Evolutionary conservation across 2,113 vertebrate species (phyloP), one percentile per base, ranked within the genome.

Genomic region (Coptodon rendalli): DNA sequence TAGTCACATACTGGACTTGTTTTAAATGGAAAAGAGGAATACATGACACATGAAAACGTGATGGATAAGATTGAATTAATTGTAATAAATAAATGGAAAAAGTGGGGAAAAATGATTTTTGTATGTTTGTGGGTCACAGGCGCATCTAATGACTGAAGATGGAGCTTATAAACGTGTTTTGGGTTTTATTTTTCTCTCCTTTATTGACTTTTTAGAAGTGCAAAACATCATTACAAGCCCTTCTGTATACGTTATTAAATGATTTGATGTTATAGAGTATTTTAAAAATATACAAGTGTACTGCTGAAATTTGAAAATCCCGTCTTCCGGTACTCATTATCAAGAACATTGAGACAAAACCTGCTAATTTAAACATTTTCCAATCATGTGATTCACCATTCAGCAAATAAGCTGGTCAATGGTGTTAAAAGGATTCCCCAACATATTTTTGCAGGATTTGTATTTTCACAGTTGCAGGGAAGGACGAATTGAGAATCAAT

Each of bases 31-130:
- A 91, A 89, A 92, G 80, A 92, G 86, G 88, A 94, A 91, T 91
- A 89, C 93, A 88, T 90, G 92, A 91, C 80, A 90, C 71, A 88
- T 91, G 81, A 82, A 91, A 94, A 94, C 91, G 29, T 91, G 80
- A 95, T 94, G 93, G 90, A 92, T 90, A 89, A 93, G 86, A 93
- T 90, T 95, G 94, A 93, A 94, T 92, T 94, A 96, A 95, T 97
- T 95, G 95, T 96, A 95, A 96, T 96, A 96, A 96, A 96, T 95
- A 96, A 96, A 96, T 91, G 91, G 90, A 95, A 94, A 94, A 93
- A 86, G 86, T 91, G 94, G 94, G 93, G 92, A 91, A 93, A 90
- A 93, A 95, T 80, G 80, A 52, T 87, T 91, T 91, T 93, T 95
- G 93, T 94, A 94, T 85, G 86, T 95, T 95, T 95, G 90, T 95